Evolutionary conservation across 2,888 invertebrate species (phyloP).

Genomic region (Tetragonisca angustula): DNA sequence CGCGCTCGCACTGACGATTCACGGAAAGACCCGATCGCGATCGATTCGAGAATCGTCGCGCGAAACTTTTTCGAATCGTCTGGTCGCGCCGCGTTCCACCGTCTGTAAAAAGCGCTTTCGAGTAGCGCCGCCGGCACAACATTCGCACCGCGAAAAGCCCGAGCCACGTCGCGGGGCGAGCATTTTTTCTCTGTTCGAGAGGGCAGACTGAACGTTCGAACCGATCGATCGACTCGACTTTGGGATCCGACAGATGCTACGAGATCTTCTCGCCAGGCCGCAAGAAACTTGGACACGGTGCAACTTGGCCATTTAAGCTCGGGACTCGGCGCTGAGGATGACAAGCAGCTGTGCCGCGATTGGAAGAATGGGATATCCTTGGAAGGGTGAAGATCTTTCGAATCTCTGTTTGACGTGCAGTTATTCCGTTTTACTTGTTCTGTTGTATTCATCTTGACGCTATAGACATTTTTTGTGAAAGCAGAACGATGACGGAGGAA

Average conservation of each 20-base stretch:
- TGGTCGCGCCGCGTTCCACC: conserved; percentile 1
- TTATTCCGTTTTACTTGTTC: too few species aligned
- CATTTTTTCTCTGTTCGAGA: conserved; percentile 20
- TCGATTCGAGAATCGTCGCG: conserved; percentile 19
- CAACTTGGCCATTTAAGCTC: neutral
- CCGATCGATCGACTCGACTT: conserved; percentile 23
- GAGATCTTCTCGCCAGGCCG: neutral
- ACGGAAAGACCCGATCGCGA: neutral
- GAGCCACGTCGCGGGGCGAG: neutral
- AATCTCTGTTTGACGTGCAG: too few species aligned
- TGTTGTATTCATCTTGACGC: too few species aligned
- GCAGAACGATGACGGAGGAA: too few species aligned
- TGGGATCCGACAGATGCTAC: conserved; percentile 29
- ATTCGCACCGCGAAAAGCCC: neutral
- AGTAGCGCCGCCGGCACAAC: conserved; percentile 23
- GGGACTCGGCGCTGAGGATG: neutral
- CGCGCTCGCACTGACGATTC: neutral
- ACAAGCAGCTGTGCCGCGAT: too few species aligned
- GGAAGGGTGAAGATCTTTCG: neutral
- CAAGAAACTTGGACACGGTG: conserved; percentile 2
- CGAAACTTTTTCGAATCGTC: conserved; percentile 26
- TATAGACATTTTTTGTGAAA: too few species aligned
- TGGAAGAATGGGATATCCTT: neutral
- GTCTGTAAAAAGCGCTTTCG: conserved; percentile 38
- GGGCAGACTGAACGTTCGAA: neutral